phyloP scores from a whole-genome alignment of 2,888 invertebrate species.

The Ichneumon xanthorius region DNA sequence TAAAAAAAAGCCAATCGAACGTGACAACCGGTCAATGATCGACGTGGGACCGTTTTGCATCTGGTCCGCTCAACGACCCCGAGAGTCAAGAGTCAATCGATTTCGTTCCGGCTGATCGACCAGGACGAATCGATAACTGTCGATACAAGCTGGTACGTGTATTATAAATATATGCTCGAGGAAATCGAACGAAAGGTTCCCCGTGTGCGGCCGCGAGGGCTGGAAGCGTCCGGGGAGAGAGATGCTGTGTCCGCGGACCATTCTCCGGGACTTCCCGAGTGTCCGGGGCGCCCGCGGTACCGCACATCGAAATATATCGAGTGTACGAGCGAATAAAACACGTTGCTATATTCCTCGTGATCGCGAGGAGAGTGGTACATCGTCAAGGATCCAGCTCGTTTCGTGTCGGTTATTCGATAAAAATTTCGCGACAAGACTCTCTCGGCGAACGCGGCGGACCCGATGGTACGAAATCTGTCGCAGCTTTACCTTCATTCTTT shows the following conservation, averaged over 20 bases:
- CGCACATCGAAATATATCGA: conserved; percentile 29
- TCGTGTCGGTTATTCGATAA: conserved; percentile 68
- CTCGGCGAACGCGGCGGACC: conserved; percentile 20
- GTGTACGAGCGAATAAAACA: conserved; percentile 30
- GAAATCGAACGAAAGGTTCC: conserved; percentile 47
- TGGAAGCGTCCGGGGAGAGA: conserved; percentile 44
- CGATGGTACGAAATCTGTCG: conserved; percentile 65
- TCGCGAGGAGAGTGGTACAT: conserved; percentile 56
- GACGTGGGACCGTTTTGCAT: conserved; percentile 45
- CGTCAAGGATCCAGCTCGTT: conserved; percentile 49
- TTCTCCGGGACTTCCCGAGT: conserved; percentile 22
- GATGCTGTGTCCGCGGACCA: conserved; percentile 32
- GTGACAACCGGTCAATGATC: conserved; percentile 42
- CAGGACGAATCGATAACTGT: conserved; percentile 59
- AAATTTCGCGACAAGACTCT: conserved; percentile 66
- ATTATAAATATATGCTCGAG: conserved; percentile 9
- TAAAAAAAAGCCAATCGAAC: conserved; percentile 8
- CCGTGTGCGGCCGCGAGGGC: conserved; percentile 49
- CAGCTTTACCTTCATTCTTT: conserved; percentile 41
- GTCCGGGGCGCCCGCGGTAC: conserved; percentile 39
- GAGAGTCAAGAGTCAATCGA: conserved; percentile 64
- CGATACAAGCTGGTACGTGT: conserved; percentile 42
- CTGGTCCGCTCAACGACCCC: conserved; percentile 21
- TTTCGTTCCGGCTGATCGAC: conserved; percentile 67
- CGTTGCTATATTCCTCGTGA: conserved; percentile 57